Conservation (phyloP, 2,113 vertebrate species). For the Saccopteryx leptura region DNA sequence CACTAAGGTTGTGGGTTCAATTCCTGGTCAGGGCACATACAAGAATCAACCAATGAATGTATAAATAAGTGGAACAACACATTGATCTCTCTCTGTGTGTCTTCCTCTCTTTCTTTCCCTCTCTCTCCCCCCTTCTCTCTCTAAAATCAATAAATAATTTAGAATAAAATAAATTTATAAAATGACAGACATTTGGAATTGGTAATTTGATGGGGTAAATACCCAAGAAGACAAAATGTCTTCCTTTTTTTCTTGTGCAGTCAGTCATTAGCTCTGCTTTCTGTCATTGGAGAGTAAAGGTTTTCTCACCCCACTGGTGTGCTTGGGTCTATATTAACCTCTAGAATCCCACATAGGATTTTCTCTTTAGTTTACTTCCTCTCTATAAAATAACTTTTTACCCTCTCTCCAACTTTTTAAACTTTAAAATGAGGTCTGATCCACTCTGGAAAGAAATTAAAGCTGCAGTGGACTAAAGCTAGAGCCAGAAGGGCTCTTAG, state of each 20-base stretch:
- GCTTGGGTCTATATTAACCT: slow-evolving; percentile 38
- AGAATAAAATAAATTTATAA: too few species aligned
- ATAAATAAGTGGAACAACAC: too few species aligned
- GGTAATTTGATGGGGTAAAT: slow-evolving; percentile 56
- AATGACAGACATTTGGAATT: slow-evolving; percentile 57
- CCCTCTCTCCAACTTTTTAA: slow-evolving; percentile 54
- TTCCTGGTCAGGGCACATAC: too few species aligned
- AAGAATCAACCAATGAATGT: too few species aligned
- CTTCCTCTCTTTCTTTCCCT: too few species aligned
- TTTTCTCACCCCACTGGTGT: not conserved
- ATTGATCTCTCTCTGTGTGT: too few species aligned
- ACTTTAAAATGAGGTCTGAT: slow-evolving; percentile 37
- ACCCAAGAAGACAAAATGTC: not conserved
- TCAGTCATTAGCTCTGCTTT: slow-evolving; percentile 53
- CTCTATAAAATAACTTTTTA: slow-evolving; percentile 32
- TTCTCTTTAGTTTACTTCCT: slow-evolving; percentile 59
- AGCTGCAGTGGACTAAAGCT: not conserved
- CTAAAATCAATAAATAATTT: too few species aligned
- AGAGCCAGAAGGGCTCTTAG: not conserved
- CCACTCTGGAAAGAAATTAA: slow-evolving; percentile 58
- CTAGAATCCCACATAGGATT: slow-evolving; percentile 31
- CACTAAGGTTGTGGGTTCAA: too few species aligned
- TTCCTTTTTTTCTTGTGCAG: slow-evolving; percentile 61
- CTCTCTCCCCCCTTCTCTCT: too few species aligned
- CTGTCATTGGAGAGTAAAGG: not conserved